Evolutionary conservation across 2,888 invertebrate species (phyloP).

Genomic region (Autographa gamma): DNA sequence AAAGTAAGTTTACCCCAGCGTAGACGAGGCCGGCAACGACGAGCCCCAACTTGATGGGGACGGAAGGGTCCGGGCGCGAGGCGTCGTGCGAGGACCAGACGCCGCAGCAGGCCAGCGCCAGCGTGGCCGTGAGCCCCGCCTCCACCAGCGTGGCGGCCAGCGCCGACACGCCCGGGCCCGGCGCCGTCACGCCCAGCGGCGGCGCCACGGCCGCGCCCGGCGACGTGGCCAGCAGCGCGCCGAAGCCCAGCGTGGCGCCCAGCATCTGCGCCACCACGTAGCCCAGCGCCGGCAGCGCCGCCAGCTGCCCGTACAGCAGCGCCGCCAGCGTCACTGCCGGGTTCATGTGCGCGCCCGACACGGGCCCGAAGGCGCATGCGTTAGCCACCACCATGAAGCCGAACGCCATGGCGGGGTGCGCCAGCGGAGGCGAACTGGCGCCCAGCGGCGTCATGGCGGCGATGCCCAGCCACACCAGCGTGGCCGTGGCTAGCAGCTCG

Average conservation of each 20-base stretch:
- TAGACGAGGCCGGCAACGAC: constrained; percentile 79
- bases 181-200: constrained; percentile 57
- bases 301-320: constrained; percentile 86
- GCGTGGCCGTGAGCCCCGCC: constrained; percentile 71
- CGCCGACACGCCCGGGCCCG: constrained; percentile 57
- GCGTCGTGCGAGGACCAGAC: constrained; percentile 73
- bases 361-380: constrained; percentile 89
- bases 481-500: constrained; percentile 78
- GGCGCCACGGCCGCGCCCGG: constrained; percentile 44
- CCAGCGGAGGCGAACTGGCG: constrained; percentile 59
- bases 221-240: constrained; percentile 64
- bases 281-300: constrained; percentile 68
- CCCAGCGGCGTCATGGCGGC: constrained; percentile 66
- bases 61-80: constrained; percentile 70
- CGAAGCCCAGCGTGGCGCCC: constrained; percentile 76
- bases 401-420: constrained; percentile 79
- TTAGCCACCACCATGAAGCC: constrained; percentile 76
- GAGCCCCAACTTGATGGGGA: constrained; percentile 78
- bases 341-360: constrained; percentile 94
- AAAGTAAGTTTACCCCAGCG: constrained; percentile 67
- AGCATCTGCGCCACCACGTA: constrained; percentile 73
- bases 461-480: constrained; percentile 79
- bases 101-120: constrained; percentile 73
- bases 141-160: constrained; percentile 64
- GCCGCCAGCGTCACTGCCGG: constrained; percentile 93